A percentile compares a stretch with the other conserved stretches of the same genome.
phyloP scores from a whole-genome alignment of 2,797 vertebrate genomes.

The Chanos chanos region DNA sequence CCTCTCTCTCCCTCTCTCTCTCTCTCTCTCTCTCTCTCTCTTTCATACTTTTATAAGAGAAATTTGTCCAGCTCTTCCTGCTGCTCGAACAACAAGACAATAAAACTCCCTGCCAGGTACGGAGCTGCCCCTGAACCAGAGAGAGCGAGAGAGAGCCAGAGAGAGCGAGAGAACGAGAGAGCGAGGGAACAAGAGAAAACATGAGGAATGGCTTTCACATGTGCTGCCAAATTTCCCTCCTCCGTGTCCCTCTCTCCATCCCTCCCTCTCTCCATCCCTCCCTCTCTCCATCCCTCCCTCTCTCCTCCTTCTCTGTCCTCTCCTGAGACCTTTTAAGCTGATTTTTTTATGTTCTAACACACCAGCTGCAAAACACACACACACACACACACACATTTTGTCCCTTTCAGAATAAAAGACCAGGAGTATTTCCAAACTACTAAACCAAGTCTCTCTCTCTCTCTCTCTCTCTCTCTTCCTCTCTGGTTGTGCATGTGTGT shows the following conservation, averaged over 20 bases:
- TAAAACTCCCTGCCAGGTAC: no score
- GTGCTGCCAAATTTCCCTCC: slow-evolving; percentile 21
- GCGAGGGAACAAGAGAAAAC: not conserved
- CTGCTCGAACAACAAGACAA: no score
- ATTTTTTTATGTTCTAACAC: not conserved
- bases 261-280: not conserved
- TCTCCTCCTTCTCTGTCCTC: not conserved
- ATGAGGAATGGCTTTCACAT: slow-evolving; percentile 30
- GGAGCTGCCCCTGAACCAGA: no score
- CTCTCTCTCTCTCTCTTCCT: no score
- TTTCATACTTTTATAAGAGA: no score
- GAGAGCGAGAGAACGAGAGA: not conserved
- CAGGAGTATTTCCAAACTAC: slow-evolving; percentile 12
- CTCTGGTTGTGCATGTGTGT: no score
- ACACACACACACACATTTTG: not conserved
- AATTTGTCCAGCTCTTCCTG: no score
- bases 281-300: not conserved
- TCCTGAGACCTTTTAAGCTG: not conserved
- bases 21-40: no score
- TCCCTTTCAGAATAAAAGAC: not conserved
- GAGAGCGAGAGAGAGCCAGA: not conserved
- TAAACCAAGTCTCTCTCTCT: no score
- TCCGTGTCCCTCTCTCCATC: not conserved
- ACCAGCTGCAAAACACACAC: not conserved
- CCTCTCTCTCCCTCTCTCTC: no score